phyloP scores from a whole-genome alignment of 37 sponge, comb jelly and placozoan genomes.

The Aplysina aerophoba region DNA sequence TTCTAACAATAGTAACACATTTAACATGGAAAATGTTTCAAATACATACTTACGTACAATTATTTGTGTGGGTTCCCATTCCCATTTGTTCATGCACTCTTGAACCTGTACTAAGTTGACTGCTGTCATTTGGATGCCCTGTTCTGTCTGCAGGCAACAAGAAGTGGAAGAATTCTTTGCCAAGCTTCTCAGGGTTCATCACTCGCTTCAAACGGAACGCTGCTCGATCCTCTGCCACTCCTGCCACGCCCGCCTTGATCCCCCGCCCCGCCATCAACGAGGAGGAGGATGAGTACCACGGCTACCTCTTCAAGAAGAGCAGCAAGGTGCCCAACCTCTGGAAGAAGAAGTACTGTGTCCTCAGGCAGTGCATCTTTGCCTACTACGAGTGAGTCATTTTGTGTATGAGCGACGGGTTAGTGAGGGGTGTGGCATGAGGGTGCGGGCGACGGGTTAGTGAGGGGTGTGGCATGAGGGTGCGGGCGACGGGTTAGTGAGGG shows the following conservation, averaged over 20 bases:
- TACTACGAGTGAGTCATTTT: constrained; percentile 70
- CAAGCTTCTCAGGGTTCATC: constrained; percentile 31
- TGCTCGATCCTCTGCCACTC: background rate
- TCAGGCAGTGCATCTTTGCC: constrained; percentile 63
- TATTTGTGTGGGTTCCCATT: background rate
- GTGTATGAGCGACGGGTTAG: too few relatives aligned
- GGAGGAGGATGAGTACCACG: constrained; percentile 56
- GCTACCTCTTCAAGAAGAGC: constrained; percentile 63
- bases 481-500: too few relatives aligned
- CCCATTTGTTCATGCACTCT: too few relatives aligned
- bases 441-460: too few relatives aligned
- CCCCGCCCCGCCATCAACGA: constrained; percentile 39
- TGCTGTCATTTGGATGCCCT: too few relatives aligned
- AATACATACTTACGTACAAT: background rate
- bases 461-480: too few relatives aligned
- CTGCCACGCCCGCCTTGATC: background rate
- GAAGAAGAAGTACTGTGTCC: constrained; percentile 78
- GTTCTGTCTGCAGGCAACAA: constrained; percentile 9
- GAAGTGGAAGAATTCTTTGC: constrained; percentile 4
- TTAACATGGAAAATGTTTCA: too few relatives aligned
- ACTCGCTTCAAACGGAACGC: background rate
- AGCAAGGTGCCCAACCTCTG: constrained; percentile 50
- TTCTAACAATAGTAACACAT: too few relatives aligned
- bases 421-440: too few relatives aligned
- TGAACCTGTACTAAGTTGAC: too few relatives aligned